A percentile compares a stretch with the other conserved stretches of the same genome.
These are phyloP conservation scores for Ceryle rudis DNA, from an alignment of 2,797 vertebrate genomes.

Conservation along the genomic window DNA sequence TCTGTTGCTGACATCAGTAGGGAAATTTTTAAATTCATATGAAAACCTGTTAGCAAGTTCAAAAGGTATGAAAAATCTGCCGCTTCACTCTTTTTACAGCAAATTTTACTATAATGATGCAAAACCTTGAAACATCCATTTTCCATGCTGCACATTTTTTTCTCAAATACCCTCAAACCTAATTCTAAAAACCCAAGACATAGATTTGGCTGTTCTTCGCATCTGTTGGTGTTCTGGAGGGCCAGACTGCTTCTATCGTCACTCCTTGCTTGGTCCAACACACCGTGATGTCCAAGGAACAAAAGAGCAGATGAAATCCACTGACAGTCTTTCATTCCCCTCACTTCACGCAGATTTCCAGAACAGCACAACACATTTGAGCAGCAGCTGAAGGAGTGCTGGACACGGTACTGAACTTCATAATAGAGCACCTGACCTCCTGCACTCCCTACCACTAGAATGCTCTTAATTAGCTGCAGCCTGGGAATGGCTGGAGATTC, in stretches of 20 bases:
- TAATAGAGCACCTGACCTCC: constrained; percentile 62
- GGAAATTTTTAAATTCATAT: constrained; percentile 45
- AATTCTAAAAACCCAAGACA: neutral
- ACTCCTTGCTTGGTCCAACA: neutral
- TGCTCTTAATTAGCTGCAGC: constrained; percentile 58
- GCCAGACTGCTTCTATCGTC: neutral
- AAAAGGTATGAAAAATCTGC: constrained; percentile 34
- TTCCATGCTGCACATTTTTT: constrained; percentile 1
- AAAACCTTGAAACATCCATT: constrained; percentile 22
- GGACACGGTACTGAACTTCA: constrained; percentile 64
- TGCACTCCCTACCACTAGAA: constrained; percentile 30
- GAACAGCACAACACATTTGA: neutral
- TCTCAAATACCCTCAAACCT: neutral
- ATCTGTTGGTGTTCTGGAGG: no score
- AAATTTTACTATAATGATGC: neutral
- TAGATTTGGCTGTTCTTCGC: neutral
- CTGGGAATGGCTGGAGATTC: constrained; percentile 38
- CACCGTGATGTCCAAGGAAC: neutral
- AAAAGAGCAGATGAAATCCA: neutral
- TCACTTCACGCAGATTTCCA: neutral
- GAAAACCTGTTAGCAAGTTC: constrained; percentile 42
- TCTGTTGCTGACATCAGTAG: neutral
- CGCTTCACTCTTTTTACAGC: neutral
- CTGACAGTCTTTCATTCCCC: neutral
- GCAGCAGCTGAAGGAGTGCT: constrained; percentile 64